Evolutionary conservation across 2,797 vertebrate genomes (phyloP), one percentile per base, ranked within the genome.

Genomic region (Menidia menidia): DNA sequence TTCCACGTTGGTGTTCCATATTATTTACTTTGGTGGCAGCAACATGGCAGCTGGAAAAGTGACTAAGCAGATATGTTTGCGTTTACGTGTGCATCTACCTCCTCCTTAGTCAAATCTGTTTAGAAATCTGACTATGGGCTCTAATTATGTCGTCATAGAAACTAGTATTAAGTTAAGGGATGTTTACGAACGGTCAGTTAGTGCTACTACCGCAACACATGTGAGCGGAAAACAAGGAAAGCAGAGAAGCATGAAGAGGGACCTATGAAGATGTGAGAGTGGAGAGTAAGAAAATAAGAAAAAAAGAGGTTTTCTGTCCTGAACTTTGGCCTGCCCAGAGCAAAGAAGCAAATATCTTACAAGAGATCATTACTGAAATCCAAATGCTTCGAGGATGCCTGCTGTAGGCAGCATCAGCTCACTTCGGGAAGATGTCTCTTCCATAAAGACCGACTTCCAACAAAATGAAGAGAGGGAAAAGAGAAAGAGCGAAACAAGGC

Each of bases 181-280:
- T 91, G 86, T 91, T 92, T 90, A 82, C 78, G 81, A 82, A 89
- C 60, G 86, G 66, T 86, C 85, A 84, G 86, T 88, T 92, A 86
- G 81, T 67, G 70, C 64, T 73, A 86, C 75, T 66, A 83, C 88
- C 77, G 31, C 81, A 86, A 80, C 85, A 89, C 62, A 71, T 87
- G 84, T 64, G 73, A 80, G 71, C 60, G 55, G 71, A 78, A 76
- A 76, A 76, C 48, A 60, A 56, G 57, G 59, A 11, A 42, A 68
- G 65, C 68, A 56, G 62, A 60, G 64, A 73, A 25, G 60, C 69
- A 65, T 70, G 72, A 50, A 15, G 55, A 44, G 52, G 41, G 48
- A 42, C 56, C 56, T 32, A 56, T 51, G 45, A 43, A 45, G 30
- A 68, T 39, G 15, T 1, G 33, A 45, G 31, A 3, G 52, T 25